Base-by-base conservation (phyloP, 1,140 invertebrate species). In the Euura lappo region DNA sequence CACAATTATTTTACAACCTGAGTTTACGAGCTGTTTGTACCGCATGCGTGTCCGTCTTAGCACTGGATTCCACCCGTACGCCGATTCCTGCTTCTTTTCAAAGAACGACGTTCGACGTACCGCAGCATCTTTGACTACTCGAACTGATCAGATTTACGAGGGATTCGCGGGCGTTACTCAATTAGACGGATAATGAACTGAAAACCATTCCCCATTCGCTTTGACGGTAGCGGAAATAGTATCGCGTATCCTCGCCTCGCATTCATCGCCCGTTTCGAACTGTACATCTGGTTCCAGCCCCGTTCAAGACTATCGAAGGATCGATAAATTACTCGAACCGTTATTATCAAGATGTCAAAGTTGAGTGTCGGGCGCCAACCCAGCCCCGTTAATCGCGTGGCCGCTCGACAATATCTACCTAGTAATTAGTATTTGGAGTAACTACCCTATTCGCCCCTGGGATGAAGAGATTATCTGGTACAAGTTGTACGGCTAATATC, bases 381-480 rank as follows among this genome's bases (percentile, higher is more conserved):
- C 28, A 28, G 28, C 28, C 8, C 6, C 8, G 51, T 60, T 60
- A 60, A 60, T n/a, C 51, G 8, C 28, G 28, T 60, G 8, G 51
- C 51, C 3, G 51, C 10, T 60, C 51, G 51, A 60, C 51, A 60
- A 60, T 60, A 60, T 8, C 8, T 60, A 60, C 51, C 51, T 74
- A 79, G 76, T 77, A 79, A 79, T 79, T 74, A 75, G 70, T 69
- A 75, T 78, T 76, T 72, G 7, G 69, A 74, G 72, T 65, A 74
- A 76, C 72, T 72, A 65, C 69, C 70, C 51, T 74, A 64, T 68
- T 72, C 72, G 60, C 66, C 71, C 66, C 71, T 69, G 70, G 74
- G 83, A 84, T 84, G 82, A 81, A 84, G 80, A 82, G 79, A 84
- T 85, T 83, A 60, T 60, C 51, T 60, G 8, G 51, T n/a, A 80